These are phyloP conservation scores for Pristiophorus japonicus DNA, from an alignment of 2,113 vertebrate genomes.

Conservation along the genomic window DNA sequence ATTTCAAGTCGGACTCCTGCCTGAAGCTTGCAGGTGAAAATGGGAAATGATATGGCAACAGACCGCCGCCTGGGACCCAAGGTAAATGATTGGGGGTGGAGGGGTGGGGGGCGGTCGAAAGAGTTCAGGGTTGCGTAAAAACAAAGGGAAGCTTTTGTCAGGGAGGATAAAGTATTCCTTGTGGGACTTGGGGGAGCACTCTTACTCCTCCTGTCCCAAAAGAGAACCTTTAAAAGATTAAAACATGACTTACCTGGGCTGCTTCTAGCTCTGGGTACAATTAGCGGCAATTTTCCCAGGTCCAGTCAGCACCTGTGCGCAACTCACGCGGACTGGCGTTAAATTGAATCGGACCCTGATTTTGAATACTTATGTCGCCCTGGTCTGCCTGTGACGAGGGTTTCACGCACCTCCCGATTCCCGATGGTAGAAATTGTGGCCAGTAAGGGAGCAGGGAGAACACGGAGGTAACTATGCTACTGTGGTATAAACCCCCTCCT, in stretches of 20 bases:
- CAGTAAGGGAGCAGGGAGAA: neutral
- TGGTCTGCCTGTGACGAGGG: neutral
- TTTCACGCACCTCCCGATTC: neutral
- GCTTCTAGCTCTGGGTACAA: neutral
- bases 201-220: neutral
- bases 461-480: neutral
- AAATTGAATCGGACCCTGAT: too few relatives aligned
- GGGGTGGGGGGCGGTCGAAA: neutral
- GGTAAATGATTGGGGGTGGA: neutral
- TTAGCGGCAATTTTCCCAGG: neutral
- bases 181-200: neutral
- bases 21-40: neutral
- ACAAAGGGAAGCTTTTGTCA: neutral
- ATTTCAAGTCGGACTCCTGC: neutral
- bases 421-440: neutral
- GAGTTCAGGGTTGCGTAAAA: too few relatives aligned
- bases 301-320: too few relatives aligned
- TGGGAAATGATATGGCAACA: neutral
- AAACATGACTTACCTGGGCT: neutral
- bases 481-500: neutral
- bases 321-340: neutral
- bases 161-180: neutral
- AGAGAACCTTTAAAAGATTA: neutral
- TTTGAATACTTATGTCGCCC: neutral
- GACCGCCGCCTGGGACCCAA: neutral